phyloP scores from a whole-genome alignment of 1,140 invertebrate genomes.

The Caenorhabditis inopinata region DNA sequence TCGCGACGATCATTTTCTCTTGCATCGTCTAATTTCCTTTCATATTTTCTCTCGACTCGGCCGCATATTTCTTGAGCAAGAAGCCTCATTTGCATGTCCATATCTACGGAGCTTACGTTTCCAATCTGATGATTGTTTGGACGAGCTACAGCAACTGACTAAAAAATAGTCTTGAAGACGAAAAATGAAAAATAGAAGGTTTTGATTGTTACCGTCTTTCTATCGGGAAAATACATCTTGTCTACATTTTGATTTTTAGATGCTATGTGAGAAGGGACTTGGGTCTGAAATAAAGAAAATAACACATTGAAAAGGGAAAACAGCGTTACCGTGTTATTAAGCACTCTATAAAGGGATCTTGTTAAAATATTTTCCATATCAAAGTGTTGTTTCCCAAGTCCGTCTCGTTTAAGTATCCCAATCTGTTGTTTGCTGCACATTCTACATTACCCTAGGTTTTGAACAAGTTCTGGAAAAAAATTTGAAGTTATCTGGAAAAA shows the following conservation, averaged over 20 bases:
- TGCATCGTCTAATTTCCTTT: background rate
- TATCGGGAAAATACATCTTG: background rate
- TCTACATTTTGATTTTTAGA: background rate
- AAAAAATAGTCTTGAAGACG: background rate
- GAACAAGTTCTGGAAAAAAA: too few species aligned
- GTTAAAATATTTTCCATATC: constrained; percentile 36
- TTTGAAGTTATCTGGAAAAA: too few species aligned
- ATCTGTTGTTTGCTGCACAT: background rate
- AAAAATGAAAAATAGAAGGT: too few species aligned
- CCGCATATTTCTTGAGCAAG: constrained; percentile 5
- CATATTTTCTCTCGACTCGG: constrained; percentile 1
- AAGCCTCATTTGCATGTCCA: constrained; percentile 8
- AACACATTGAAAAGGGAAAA: background rate
- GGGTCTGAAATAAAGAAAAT: background rate
- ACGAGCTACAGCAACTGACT: background rate
- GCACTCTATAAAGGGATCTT: constrained; percentile 29
- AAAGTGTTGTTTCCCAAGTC: background rate
- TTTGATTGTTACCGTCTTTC: background rate
- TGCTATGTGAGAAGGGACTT: background rate
- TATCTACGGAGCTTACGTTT: background rate
- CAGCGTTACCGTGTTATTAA: constrained; percentile 16
- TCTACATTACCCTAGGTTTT: background rate
- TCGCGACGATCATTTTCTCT: background rate
- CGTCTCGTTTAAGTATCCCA: background rate
- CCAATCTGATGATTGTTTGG: constrained; percentile 19